A percentile compares a stretch with the other conserved stretches of the same genome.
These are phyloP conservation scores for Himalopsyche tibetana DNA, from an alignment of 2,888 invertebrate species.

Conservation along the genomic window DNA sequence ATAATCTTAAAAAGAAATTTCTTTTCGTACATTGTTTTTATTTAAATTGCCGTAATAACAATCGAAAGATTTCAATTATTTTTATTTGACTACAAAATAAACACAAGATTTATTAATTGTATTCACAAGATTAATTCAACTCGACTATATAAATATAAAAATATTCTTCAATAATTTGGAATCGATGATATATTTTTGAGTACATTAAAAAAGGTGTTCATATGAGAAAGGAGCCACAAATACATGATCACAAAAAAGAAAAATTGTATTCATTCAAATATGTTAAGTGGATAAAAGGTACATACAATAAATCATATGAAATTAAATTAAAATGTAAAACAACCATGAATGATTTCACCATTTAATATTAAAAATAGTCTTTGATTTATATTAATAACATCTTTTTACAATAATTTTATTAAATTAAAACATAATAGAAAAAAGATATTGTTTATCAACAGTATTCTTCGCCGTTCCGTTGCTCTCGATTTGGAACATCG, in stretches of 20 bases:
- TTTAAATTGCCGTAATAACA: background rate
- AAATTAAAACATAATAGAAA: background rate
- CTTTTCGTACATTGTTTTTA: background rate
- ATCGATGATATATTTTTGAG: background rate
- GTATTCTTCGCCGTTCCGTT: no score
- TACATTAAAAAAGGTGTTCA: background rate
- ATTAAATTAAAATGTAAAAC: slow-evolving; percentile 8
- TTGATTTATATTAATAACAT: slow-evolving; percentile 34
- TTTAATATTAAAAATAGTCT: slow-evolving; percentile 19
- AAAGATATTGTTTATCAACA: background rate
- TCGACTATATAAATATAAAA: slow-evolving; percentile 13
- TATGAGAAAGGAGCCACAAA: background rate
- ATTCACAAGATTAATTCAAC: background rate
- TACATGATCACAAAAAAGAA: background rate
- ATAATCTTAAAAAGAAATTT: background rate
- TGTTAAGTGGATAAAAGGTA: slow-evolving; percentile 9
- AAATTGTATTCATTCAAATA: slow-evolving; percentile 16
- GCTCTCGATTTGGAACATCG: no score
- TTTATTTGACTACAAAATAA: background rate
- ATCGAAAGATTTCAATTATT: background rate
- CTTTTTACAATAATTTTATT: slow-evolving; percentile 24
- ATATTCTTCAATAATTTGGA: slow-evolving; percentile 1
- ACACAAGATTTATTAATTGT: background rate
- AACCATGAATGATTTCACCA: background rate
- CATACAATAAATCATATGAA: slow-evolving; percentile 19